Percentiles rank a stretch among this genome's conserved stretches.
phyloP scores from a whole-genome alignment of 2,888 invertebrate species.

The Miltochrista miniata region DNA sequence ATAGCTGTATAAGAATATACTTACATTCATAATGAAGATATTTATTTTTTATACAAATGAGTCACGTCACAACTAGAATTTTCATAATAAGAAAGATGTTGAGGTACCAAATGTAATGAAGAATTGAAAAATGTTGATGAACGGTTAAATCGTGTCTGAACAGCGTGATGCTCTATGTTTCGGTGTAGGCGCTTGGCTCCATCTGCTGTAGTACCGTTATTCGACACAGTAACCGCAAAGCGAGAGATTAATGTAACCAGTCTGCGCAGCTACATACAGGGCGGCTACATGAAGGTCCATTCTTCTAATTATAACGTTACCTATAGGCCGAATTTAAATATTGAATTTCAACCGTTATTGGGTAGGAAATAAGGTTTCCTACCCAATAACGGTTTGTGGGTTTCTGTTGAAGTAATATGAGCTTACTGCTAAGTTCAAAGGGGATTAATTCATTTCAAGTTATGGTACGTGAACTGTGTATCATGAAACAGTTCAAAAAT shows the following conservation, averaged over 20 bases:
- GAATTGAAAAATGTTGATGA: not conserved
- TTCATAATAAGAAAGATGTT: no score
- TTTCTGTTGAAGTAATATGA: no score
- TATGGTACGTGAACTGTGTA: no score
- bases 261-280: slow-evolving; percentile 55
- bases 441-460: no score
- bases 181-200: slow-evolving; percentile 67
- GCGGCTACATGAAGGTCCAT: slow-evolving; percentile 36
- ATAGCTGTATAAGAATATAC: not conserved
- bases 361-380: no score
- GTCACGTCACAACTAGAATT: no score
- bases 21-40: not conserved
- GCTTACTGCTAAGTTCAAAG: no score
- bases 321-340: no score
- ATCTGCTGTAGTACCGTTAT: slow-evolving; percentile 74
- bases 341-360: no score
- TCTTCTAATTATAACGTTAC: slow-evolving; percentile 15
- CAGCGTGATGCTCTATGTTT: slow-evolving; percentile 55
- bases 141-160: slow-evolving; percentile 31
- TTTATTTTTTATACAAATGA: no score
- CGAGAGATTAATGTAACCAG: slow-evolving; percentile 76
- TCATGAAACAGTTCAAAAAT: no score
- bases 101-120: not conserved
- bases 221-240: slow-evolving; percentile 77
- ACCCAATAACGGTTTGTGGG: no score